Percentiles rank a stretch among this genome's conserved stretches.
phyloP scores from a whole-genome alignment of 2,113 vertebrate species.

The Datnioides undecimradiatus region DNA sequence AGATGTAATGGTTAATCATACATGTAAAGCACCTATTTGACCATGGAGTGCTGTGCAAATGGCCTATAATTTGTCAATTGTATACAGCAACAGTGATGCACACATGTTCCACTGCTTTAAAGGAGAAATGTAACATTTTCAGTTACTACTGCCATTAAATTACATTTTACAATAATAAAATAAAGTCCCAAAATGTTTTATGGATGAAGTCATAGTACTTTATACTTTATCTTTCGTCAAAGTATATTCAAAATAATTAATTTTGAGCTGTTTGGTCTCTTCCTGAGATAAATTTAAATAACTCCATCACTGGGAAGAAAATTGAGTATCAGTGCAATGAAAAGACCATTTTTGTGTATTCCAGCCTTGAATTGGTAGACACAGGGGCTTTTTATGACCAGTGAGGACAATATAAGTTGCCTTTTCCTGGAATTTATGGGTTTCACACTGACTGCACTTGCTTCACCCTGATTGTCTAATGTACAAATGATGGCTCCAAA shows the following conservation, averaged over 20 bases:
- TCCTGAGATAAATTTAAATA: neutral
- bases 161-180: neutral
- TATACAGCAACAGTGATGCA: neutral
- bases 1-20: slow-evolving; percentile 4
- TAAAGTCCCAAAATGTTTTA: neutral
- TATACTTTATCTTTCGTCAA: too few relatives aligned
- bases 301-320: neutral
- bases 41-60: neutral
- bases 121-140: neutral
- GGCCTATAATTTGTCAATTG: neutral
- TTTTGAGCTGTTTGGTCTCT: neutral
- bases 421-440: slow-evolving; percentile 18
- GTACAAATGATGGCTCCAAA: neutral
- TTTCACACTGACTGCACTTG: neutral
- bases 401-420: neutral
- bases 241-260: neutral
- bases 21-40: neutral
- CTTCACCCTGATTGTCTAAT: neutral
- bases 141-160: too few relatives aligned
- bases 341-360: neutral
- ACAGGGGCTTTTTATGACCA: slow-evolving; percentile 9
- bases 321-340: neutral
- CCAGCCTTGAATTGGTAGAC: neutral
- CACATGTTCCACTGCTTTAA: neutral
- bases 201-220: neutral